These are phyloP conservation scores for Pyrrhosoma nymphula DNA, from an alignment of 2,888 invertebrate genomes.

Conservation along the genomic window DNA sequence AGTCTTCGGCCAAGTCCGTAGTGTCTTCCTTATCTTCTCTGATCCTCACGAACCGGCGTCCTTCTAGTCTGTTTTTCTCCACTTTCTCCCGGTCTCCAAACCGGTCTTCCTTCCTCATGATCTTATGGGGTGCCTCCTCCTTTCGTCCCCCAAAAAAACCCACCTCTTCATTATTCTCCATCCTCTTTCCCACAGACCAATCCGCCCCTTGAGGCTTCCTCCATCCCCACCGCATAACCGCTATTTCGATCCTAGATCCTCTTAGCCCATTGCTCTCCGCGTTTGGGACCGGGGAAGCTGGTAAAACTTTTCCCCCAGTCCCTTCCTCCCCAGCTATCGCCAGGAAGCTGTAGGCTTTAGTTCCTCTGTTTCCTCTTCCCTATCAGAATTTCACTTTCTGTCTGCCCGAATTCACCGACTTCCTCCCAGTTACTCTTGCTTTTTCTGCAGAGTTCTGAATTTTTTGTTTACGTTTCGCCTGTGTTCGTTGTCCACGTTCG, in stretches of 20 bases:
- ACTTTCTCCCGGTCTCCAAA: no score
- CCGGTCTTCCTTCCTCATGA: no score
- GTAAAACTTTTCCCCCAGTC: background rate
- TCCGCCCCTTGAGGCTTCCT: background rate
- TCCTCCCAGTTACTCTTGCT: background rate
- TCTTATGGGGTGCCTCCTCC: no score
- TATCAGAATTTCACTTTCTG: background rate
- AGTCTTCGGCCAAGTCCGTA: no score
- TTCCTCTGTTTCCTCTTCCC: background rate
- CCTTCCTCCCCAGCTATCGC: background rate
- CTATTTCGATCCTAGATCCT: background rate
- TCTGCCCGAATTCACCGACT: background rate
- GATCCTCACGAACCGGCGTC: no score
- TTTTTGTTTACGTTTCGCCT: background rate
- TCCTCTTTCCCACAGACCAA: background rate
- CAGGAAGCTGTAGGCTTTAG: no score
- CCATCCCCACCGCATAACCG: constrained; percentile 2
- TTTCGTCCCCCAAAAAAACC: no score
- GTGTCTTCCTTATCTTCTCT: no score
- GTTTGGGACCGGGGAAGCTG: background rate
- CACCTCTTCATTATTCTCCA: background rate
- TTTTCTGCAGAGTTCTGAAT: background rate
- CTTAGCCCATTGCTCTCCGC: background rate
- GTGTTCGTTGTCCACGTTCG: background rate
- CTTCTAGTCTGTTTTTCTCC: no score